Evolutionary conservation across 2,797 vertebrate species (phyloP), one percentile per base, ranked within the genome.

Genomic region (Gymnocypris eckloni): DNA sequence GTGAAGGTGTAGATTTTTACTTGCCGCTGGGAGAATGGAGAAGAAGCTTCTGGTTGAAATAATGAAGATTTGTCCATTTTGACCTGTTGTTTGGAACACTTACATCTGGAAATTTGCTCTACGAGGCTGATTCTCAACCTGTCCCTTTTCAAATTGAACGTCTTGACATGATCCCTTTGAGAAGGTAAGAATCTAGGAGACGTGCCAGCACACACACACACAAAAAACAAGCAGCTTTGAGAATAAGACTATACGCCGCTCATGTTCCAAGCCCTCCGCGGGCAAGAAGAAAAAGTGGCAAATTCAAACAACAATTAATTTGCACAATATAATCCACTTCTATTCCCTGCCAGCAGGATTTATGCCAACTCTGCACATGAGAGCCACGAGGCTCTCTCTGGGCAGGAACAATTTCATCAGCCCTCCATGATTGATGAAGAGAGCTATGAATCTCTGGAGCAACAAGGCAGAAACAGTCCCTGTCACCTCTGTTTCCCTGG

Each of bases 371-470:
- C 41, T 37, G 82, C 88, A 86, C 69, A 85, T 70, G 83, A 72
- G 85, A 82, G 88, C 79, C 66, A 72, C 50, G 79, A 85, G 72
- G 66, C 86, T 88, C 39, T 82, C 85, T 88, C 86, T 85, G 80
- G 85, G 88, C 83, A 87, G 85, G 85, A 90, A 87, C 85, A 89
- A 88, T 89, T 89, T 89, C 86, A 88, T 91, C 90, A 90, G 87
- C 87, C 59, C 64, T 73, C 54, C 69, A 89, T 89, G 90, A 90
- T 89, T 88, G 88, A 90, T 90, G 90, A 89, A 81, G 79, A 84
- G 87, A 82, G 86, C 84, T 86, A 90, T 89, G 87, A 87, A 91
- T 90, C 86, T 89, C 87, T 48, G 66, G 86, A 86, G 89, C 88
- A 90, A 89, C 90, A 85, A 89, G 87, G 85, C 87, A 89, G 86